Percentiles rank a stretch among this genome's conserved stretches.
Conservation (phyloP, 2,113 vertebrate species). For the Anser brachyrhynchus region DNA sequence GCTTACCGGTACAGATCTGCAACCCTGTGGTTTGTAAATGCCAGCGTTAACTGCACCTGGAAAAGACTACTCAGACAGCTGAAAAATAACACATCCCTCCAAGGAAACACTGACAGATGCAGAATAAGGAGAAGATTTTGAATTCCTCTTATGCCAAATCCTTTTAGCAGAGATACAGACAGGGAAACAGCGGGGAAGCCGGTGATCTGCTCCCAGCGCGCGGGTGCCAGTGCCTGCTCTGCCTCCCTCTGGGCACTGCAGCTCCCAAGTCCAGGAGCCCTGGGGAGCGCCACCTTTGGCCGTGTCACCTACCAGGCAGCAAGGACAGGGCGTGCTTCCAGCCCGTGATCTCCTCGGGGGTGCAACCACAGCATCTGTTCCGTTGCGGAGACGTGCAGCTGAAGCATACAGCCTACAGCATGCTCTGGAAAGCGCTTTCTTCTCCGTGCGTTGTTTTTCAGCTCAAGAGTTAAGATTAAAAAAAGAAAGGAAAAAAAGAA, state of each 20-base stretch:
- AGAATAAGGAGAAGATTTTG: not conserved
- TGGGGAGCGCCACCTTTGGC: not conserved
- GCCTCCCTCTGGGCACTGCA: not conserved
- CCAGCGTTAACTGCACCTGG: not conserved
- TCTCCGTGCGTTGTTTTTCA: not conserved
- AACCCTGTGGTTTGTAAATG: not conserved
- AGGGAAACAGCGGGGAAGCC: not conserved
- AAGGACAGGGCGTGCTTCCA: not conserved
- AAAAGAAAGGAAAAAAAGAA: not conserved
- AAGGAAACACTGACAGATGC: not conserved
- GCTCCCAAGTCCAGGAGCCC: not conserved
- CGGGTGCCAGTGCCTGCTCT: not conserved
- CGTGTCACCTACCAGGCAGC: not conserved
- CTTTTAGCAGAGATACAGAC: not conserved
- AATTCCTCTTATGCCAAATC: not conserved
- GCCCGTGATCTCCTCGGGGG: not conserved
- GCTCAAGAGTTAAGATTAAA: not conserved
- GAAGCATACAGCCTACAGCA: not conserved
- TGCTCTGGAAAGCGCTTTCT: fast-evolving
- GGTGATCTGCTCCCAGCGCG: not conserved
- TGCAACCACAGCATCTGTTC: not conserved
- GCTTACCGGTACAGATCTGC: not conserved
- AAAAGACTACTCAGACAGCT: not conserved
- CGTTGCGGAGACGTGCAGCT: fast-evolving
- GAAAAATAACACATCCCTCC: not conserved